Evolutionary conservation across 2,797 vertebrate species (phyloP).

Genomic region (Manis crassicaudata): DNA sequence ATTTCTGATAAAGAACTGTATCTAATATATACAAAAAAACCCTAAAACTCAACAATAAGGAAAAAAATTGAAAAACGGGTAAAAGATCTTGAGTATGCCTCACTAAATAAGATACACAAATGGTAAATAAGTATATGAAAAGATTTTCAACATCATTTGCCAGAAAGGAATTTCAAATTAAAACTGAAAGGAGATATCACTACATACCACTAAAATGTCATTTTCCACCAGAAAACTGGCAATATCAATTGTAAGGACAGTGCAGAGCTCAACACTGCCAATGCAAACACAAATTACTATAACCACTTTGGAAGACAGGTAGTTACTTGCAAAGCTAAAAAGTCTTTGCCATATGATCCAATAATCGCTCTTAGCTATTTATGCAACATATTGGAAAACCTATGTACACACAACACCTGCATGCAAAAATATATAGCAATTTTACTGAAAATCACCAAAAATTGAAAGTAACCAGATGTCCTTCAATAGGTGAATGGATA

Average conservation of each 20-base stretch:
- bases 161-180: not conserved
- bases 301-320: not conserved
- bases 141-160: not conserved
- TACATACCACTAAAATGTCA: not conserved
- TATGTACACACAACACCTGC: not conserved
- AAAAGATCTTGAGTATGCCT: not conserved
- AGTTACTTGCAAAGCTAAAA: not conserved
- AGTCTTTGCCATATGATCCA: not conserved
- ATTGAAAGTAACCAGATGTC: not conserved
- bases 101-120: not conserved
- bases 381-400: not conserved
- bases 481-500: not conserved
- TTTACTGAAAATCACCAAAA: not conserved
- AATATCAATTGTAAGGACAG: not conserved
- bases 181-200: not conserved
- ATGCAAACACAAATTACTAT: not conserved
- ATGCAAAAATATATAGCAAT: not conserved
- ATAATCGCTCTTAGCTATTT: not conserved
- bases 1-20: not conserved
- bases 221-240: not conserved
- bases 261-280: not conserved
- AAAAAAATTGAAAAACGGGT: not conserved
- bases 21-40: not conserved
- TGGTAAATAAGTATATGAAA: not conserved
- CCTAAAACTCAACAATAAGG: not conserved